phyloP scores from a whole-genome alignment of 2,888 invertebrate genomes.

The Endotricha flammealis region DNA sequence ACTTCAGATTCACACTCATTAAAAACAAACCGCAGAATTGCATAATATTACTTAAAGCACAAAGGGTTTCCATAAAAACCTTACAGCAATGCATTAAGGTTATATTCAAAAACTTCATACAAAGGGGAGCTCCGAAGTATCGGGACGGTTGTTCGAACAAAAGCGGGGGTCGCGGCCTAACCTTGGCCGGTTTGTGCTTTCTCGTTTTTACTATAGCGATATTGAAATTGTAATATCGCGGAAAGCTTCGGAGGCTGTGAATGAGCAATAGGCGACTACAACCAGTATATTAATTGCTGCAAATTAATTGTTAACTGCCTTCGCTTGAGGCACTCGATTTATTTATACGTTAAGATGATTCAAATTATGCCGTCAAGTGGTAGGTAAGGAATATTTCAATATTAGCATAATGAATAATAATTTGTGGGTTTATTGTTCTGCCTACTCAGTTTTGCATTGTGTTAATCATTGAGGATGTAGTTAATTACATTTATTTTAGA shows the following conservation, averaged over 20 bases:
- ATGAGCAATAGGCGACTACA: conserved; percentile 23
- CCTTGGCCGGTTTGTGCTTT: conserved; percentile 57
- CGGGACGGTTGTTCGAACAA: conserved; percentile 46
- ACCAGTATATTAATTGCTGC: conserved; percentile 15
- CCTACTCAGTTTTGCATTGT: not conserved
- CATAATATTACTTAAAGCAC: not conserved
- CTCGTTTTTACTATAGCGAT: conserved; percentile 31
- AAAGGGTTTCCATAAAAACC: conserved; percentile 13
- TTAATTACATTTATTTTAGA: no score
- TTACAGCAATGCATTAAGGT: conserved; percentile 18
- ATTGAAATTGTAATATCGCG: conserved; percentile 44
- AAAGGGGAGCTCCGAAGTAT: conserved; percentile 49
- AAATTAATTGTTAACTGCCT: conserved; percentile 21
- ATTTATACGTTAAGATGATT: not conserved
- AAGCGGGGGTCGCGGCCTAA: conserved; percentile 59
- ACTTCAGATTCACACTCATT: no score
- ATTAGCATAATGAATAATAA: conserved; percentile 5
- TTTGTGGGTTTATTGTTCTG: not conserved
- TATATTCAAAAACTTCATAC: conserved; percentile 35
- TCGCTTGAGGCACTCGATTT: conserved; percentile 8
- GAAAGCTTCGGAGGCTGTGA: conserved; percentile 31
- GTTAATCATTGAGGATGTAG: no score
- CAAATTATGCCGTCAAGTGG: not conserved
- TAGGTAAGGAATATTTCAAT: conserved; percentile 13
- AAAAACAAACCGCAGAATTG: not conserved